A percentile compares a stretch with the other conserved stretches of the same genome.
Evolutionary conservation across 2,888 invertebrate genomes (phyloP).

Genomic region (Apotomis capreana): DNA sequence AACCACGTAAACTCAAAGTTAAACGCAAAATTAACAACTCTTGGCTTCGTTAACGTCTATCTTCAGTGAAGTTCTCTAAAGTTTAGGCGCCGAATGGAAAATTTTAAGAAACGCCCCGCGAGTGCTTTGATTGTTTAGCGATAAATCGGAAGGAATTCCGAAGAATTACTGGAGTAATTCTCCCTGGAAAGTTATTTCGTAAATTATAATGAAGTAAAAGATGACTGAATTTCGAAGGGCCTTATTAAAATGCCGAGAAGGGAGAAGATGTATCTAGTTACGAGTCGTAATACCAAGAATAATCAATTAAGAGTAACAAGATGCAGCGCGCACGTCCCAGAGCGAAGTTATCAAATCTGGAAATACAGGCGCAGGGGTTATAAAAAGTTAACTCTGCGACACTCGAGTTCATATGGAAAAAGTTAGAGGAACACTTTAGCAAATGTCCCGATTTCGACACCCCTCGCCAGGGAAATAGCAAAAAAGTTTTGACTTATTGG

Average conservation of each 20-base stretch:
- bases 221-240: constrained; percentile 47
- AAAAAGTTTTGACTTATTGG: constrained; percentile 71
- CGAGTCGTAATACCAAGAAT: background rate
- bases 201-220: constrained; percentile 58
- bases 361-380: constrained; percentile 59
- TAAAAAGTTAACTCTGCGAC: constrained; percentile 67
- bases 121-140: constrained; percentile 63
- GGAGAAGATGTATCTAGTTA: background rate
- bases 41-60: constrained; percentile 67
- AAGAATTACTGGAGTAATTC: constrained; percentile 57
- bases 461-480: constrained; percentile 63
- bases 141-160: constrained; percentile 65
- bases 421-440: constrained; percentile 72
- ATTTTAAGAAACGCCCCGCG: constrained; percentile 49
- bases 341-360: constrained; percentile 61
- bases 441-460: constrained; percentile 73
- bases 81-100: constrained; percentile 53
- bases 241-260: constrained; percentile 31
- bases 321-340: constrained; percentile 25
- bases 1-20: constrained; percentile 60
- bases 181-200: constrained; percentile 54
- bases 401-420: constrained; percentile 69
- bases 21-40: constrained; percentile 65
- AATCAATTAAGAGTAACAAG: constrained; percentile 21
- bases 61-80: constrained; percentile 60